Base-by-base conservation (phyloP, 2,888 invertebrate species). In the Pseudococcus jackbeardsleyi region DNA sequence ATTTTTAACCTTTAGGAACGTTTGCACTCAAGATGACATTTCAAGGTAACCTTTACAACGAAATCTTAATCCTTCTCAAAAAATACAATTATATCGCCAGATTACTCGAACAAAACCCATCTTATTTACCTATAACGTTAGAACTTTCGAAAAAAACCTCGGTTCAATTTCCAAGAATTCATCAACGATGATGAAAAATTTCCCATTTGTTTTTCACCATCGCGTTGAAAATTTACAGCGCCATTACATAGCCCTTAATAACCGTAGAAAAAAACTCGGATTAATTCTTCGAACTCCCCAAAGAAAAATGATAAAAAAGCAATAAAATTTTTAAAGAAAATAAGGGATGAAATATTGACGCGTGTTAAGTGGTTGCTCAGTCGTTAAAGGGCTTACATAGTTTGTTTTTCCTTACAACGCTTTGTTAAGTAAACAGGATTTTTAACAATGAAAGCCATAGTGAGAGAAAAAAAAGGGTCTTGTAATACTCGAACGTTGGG, bases 321-420 rank as follows among this genome's bases (percentile, higher is more conserved):
- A 82, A 82, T 82, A 85, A 85, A 85, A 48, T 85, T 54, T 33
- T 54, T 59, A 48, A 42, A 86, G 86, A 86, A 86, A 86, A 72
- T 86, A 42, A 86, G 86, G 72, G 68, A 86, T 85, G 85, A 86
- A 72, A 86, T 86, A 86, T 86, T 86, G 86, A 72, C 64, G 68
- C 86, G 46, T 68, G 86, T 46, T 72, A 86, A 86, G 86, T 86
- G 86, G 86, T 86, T 72, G 86, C 86, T 46, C 86, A n/a, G 86
- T 86, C 72, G 86, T 86, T 86, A 86, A 86, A 72, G 86, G 86
- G 86, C 86, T 86, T 86, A 86, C 86, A 17, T 72, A 86, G 86
- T 86, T 86, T 86, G 86, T 86, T 86, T 46, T 86, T 86, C 86
- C 68, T 72, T 86, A 86, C 42, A 8, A 42, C 68, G 86, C 86